phyloP scores from a whole-genome alignment of 1,140 invertebrate genomes.

The Nomia melanderi region DNA sequence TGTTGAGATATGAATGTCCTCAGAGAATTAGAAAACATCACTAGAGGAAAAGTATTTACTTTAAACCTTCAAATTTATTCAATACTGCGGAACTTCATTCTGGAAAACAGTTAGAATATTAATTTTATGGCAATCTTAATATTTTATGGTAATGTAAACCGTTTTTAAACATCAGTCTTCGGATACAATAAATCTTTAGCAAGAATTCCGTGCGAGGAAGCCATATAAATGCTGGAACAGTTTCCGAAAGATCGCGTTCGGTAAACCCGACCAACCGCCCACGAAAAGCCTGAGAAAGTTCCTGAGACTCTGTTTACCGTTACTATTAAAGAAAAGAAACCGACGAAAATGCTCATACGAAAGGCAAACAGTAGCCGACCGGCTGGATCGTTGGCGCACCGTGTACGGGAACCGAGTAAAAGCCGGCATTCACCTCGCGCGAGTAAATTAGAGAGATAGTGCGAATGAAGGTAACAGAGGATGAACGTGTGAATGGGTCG shows the following conservation, averaged over 20 bases:
- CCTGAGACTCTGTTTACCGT: not conserved
- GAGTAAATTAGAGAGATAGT: constrained; percentile 60
- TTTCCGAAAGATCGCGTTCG: not conserved
- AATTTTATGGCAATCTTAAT: too few relatives aligned
- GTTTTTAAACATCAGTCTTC: too few relatives aligned
- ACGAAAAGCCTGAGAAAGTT: not conserved
- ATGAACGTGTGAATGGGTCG: constrained; percentile 58
- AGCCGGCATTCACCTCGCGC: constrained; percentile 24
- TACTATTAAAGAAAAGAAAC: not conserved
- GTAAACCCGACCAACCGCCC: not conserved
- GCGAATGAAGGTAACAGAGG: constrained; percentile 57
- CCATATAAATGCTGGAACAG: too few relatives aligned
- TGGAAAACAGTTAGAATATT: too few relatives aligned
- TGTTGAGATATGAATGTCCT: too few relatives aligned
- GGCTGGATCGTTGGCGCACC: constrained; percentile 4
- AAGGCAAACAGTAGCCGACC: constrained; percentile 59
- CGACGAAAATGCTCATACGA: constrained; percentile 15
- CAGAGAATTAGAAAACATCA: too few relatives aligned
- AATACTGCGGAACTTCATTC: too few relatives aligned
- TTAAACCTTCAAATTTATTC: too few relatives aligned
- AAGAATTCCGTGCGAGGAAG: too few relatives aligned
- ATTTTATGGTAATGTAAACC: too few relatives aligned
- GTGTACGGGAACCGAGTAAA: constrained; percentile 38
- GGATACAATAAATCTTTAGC: too few relatives aligned
- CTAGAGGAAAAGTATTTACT: too few relatives aligned